Base-by-base conservation (phyloP, 2,797 vertebrate genomes). In the Cephalopachus bancanus region DNA sequence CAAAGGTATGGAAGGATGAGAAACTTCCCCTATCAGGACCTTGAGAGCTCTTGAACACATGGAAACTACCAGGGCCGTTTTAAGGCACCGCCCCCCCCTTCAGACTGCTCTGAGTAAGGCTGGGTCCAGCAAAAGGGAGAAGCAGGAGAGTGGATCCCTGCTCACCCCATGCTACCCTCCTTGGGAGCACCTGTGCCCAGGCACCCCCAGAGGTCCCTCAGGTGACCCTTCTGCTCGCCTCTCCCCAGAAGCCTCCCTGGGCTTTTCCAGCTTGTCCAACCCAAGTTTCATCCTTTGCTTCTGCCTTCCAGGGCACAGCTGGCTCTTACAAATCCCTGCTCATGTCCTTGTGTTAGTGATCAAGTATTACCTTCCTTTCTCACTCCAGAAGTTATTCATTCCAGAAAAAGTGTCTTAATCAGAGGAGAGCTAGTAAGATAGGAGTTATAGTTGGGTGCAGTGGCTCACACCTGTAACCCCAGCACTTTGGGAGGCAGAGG, bases 401-500 rank as follows among this genome's bases (percentile, higher is more conserved):
- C 30, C 7, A 85, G 30, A 81, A 76, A 83, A 87, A 91, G 60
- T 75, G 17, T 69, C 69, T 86, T 76, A 44, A 93, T 37, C 65
- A 62, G 67, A 93, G 49, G 33, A 65, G 22, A 49, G 16, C 62
- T 60, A 22, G 22, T 33, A 59, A 86, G 37, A 55, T 53, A 7
- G 33, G n/a, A n/a, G 3, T 44, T 44, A 44, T 44, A 44, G 44
- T 44, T 44, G 44, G 44, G 44, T 44, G 44, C 44, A 44, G 44
- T 44, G 44, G 44, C 44, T 44, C 44, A 44, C 44, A 44, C 44
- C 44, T 44, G 4, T 44, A 44, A 44, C 44, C 44, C 44, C 44
- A 44, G 44, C 44, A 44, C 44, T 44, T 44, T 44, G 44, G 44
- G 44, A 44, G 44, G 44, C 44, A 44, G 44, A 44, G 44, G 44